Base-by-base conservation (phyloP, 2,113 vertebrate genomes). In the Phrynocephalus versicolor region DNA sequence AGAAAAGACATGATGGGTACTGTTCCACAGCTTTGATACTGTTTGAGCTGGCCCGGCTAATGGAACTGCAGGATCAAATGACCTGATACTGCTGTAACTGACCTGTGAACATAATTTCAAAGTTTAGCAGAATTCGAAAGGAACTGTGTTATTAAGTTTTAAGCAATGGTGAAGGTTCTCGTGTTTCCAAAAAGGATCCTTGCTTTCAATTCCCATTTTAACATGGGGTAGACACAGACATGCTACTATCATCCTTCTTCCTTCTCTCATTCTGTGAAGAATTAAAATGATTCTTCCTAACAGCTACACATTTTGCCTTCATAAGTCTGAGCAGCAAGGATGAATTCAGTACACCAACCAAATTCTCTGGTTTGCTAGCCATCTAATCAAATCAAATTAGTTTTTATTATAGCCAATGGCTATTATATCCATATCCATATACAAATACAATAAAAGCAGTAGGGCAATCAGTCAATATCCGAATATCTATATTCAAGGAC, bases 61-160 rank as follows among this genome's bases (percentile, higher is more conserved):
- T 0, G 97, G 96, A 79, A 99, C 98, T 3, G 99, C 98, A 0
- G 98, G 98, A 91, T 99, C 99, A 86, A 98, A 99, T 0, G 99
- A 99, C 30, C 97, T 96, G 73, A 99, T 95, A 0, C 97, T 98
- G 88, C 96, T 97, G 67, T 99, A 99, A 94, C 96, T 98, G 92
- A 99, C 97, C 99, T 99, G 95, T 86, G 81, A 77, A 81, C 88
- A 57, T 67, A 81, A 39, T 39, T 82, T 84, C 71, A 39, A 8
- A 25, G 79, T 81, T 85, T 78, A 86, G 41, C 45, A 64, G 58
- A 64, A 65, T 51, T 73, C 35, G 23, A 37, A 30, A 15, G 35
- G 51, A 35, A 0, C 39, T 41, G 45, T 2, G 25, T 33, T 3
- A 60, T 21, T 6, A 45, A 67, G n/a, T 67, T 77, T 16, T 45